Percentiles rank a stretch among this genome's conserved stretches.
Evolutionary conservation across 2,797 vertebrate species (phyloP).

Genomic region (Thalassophryne amazonica): DNA sequence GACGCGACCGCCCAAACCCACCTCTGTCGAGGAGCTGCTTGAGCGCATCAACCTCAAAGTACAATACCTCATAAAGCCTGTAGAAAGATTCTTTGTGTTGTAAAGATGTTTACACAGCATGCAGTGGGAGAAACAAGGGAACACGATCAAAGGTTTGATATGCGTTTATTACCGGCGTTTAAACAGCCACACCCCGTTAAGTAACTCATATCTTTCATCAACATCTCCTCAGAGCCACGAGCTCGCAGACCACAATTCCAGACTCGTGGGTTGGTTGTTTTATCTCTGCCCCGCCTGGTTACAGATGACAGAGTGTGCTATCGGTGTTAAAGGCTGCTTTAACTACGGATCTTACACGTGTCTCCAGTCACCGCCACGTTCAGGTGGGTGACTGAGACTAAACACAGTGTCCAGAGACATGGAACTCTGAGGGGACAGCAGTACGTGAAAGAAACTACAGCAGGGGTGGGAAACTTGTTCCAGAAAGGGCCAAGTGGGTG

Average conservation of each 20-base stretch:
- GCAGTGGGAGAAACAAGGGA: neutral
- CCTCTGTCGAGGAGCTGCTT: conserved; percentile 94
- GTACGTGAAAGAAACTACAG: too few relatives aligned
- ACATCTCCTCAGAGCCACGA: conserved; percentile 19
- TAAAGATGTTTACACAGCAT: neutral
- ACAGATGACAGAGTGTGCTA: conserved; percentile 7
- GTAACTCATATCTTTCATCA: conserved; percentile 36
- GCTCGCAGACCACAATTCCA: conserved; percentile 12
- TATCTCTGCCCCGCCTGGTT: conserved; percentile 10
- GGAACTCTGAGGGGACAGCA: too few relatives aligned
- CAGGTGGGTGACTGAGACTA: conserved; percentile 12
- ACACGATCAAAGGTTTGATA: conserved; percentile 28
- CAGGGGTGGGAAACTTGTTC: too few relatives aligned
- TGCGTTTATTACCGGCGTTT: conserved; percentile 40
- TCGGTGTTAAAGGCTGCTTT: conserved; percentile 1
- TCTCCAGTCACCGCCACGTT: neutral
- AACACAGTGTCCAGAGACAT: too few relatives aligned
- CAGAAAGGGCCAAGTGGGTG: too few relatives aligned
- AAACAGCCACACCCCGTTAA: conserved; percentile 26
- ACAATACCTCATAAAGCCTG: too few relatives aligned
- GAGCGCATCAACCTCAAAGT: conserved; percentile 97
- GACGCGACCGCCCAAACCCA: conserved; percentile 90
- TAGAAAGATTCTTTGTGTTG: too few relatives aligned
- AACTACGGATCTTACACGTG: conserved; percentile 6
- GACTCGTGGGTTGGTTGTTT: conserved; percentile 23